Base-by-base conservation (phyloP, 2,888 invertebrate species). In the Metacarcinus magister region DNA sequence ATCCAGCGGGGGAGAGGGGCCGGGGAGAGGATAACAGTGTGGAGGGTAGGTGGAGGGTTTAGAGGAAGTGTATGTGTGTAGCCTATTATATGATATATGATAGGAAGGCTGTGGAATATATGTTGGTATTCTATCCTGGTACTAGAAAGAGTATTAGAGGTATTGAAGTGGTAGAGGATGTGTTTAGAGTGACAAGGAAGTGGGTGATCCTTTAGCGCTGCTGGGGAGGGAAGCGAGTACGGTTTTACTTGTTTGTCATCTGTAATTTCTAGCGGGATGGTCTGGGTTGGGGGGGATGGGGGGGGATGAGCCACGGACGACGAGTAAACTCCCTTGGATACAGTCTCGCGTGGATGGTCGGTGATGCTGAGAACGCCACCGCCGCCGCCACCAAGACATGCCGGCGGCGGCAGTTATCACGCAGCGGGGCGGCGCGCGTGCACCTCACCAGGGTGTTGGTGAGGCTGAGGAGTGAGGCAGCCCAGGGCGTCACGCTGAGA, bases 381-480 rank as follows among this genome's bases (percentile, higher is more conserved):
- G 75, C 75, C 28, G 23, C 87, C 87, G 16, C 87, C 87, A 10
- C 87, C 32, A 10, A 39, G 32, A 32, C 32, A 39, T 39, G 87
- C 32, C 87, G 39, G 87, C 87, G 87, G 87, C 87, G 32, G 87
- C 39, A 16, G 87, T 87, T 87, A 87, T 87, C 87, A 87, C 87
- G 87, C 87, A 87, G 87, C 87, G 39, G 87, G 87, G 87, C 39
- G 87, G 87, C 87, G 87, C 87, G 87, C 87, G 32, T 87, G 87
- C 87, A 87, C 39, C 87, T 87, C 87, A 87, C 87, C 39, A 39
- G 32, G 32, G 87, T 39, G 87, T 32, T 87, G 87, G 87, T 13
- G 75, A 75, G 75, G 75, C 75, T 75, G 75, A 75, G 75, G 75
- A n/a, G 75, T n/a, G 28, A 28, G 75, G 75, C 75, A n/a, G 75